Evolutionary conservation across 2,113 vertebrate species (phyloP).

Genomic region (Delphinapterus leucas): DNA sequence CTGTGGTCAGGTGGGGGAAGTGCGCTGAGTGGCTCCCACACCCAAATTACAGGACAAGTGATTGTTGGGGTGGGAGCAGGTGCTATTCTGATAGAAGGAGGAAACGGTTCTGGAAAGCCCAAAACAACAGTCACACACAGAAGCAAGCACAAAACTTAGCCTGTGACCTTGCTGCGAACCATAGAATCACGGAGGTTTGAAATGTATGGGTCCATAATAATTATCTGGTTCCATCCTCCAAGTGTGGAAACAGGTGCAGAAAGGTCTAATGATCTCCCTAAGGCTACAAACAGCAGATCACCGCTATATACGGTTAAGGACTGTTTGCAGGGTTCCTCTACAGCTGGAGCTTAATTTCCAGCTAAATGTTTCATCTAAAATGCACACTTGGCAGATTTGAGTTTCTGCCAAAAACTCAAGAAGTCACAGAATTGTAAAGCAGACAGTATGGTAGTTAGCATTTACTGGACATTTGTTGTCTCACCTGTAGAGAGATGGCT

Average conservation of each 20-base stretch:
- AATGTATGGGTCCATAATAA: background rate
- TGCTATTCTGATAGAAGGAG: background rate
- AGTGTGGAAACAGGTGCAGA: background rate
- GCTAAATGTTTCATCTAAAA: background rate
- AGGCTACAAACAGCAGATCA: too few relatives aligned
- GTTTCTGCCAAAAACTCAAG: background rate
- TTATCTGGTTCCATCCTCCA: background rate
- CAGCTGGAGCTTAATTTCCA: background rate
- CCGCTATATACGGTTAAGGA: accelerated
- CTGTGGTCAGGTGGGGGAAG: background rate
- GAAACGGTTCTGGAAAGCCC: background rate
- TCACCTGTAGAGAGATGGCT: background rate
- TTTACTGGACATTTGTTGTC: background rate
- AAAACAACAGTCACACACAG: background rate
- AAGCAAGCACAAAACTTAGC: background rate
- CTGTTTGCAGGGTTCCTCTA: background rate
- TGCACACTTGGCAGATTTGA: background rate
- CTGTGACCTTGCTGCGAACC: background rate
- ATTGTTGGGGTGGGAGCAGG: background rate
- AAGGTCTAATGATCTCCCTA: background rate
- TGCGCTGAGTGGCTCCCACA: background rate
- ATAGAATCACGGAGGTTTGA: background rate
- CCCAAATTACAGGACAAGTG: background rate
- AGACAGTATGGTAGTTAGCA: background rate
- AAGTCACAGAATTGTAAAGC: background rate